Conservation (phyloP, 2,888 invertebrate species). For the Ormyrus pomaceus region DNA sequence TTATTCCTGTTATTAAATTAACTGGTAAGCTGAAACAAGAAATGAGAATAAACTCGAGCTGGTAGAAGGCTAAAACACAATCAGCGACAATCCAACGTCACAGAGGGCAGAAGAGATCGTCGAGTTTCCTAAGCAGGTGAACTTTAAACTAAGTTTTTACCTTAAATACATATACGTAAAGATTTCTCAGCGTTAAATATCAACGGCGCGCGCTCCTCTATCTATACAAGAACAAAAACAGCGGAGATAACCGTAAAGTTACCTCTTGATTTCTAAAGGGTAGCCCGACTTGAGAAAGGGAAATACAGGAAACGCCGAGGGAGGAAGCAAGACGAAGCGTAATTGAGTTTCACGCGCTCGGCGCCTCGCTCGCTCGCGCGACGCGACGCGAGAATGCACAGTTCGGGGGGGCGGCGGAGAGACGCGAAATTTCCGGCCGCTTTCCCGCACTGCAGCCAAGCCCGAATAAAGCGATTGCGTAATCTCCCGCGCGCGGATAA, state of each 20-base stretch:
- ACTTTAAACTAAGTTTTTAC: slow-evolving; percentile 16
- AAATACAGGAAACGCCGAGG: neutral
- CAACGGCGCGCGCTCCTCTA: neutral
- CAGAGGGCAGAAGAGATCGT: too few species aligned
- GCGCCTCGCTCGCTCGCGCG: neutral
- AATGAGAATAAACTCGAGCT: too few species aligned
- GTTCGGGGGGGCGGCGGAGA: neutral
- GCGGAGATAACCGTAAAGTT: slow-evolving; percentile 38
- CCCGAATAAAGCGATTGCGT: slow-evolving; percentile 54
- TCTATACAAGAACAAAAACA: slow-evolving; percentile 24
- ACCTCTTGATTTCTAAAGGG: slow-evolving; percentile 27
- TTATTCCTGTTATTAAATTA: too few species aligned
- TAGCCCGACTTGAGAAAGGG: neutral
- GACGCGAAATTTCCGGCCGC: slow-evolving; percentile 45
- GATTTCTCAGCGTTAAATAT: slow-evolving; percentile 2
- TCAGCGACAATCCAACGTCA: too few species aligned
- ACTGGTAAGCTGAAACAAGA: too few species aligned
- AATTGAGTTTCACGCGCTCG: slow-evolving; percentile 50
- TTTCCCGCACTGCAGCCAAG: neutral
- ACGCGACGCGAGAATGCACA: slow-evolving; percentile 36
- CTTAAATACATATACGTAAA: neutral
- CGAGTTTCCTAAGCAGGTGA: neutral
- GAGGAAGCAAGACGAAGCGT: slow-evolving; percentile 16
- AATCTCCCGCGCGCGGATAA: slow-evolving; percentile 59
- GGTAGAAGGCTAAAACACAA: too few species aligned